phyloP scores from a whole-genome alignment of 2,797 vertebrate species.

The Rhinoraja longicauda region DNA sequence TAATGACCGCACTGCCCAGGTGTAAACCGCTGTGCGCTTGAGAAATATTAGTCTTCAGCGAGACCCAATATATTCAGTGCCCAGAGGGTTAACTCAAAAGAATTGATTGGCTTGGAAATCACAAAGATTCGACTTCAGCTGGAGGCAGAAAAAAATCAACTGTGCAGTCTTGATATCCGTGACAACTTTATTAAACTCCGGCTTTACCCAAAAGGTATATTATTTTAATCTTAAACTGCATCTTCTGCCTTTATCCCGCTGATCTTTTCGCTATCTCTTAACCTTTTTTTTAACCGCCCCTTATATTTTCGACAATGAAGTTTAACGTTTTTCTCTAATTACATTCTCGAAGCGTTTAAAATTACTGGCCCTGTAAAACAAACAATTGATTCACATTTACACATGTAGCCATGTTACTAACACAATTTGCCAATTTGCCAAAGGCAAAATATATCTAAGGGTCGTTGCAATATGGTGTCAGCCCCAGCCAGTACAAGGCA shows the following conservation, averaged over 20 bases:
- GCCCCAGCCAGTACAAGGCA: conserved; percentile 41
- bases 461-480: conserved; percentile 46
- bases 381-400: conserved; percentile 73
- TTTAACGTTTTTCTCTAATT: conserved; percentile 64
- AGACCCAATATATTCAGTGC: conserved; percentile 34
- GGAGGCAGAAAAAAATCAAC: conserved; percentile 55
- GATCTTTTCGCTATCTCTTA: conserved; percentile 51
- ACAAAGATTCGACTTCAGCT: conserved; percentile 62
- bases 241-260: conserved; percentile 66
- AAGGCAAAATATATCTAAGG: conserved; percentile 59
- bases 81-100: conserved; percentile 38
- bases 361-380: conserved; percentile 73
- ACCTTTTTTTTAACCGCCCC: conserved; percentile 43
- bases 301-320: conserved; percentile 55
- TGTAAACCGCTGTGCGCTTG: conserved; percentile 25
- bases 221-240: conserved; percentile 63
- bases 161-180: conserved; percentile 59
- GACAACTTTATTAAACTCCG: conserved; percentile 58
- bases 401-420: conserved; percentile 73
- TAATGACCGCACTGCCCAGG: conserved; percentile 14
- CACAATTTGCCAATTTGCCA: conserved; percentile 82
- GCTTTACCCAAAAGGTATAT: conserved; percentile 56
- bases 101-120: conserved; percentile 47
- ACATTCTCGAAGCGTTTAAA: conserved; percentile 68
- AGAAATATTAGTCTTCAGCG: conserved; percentile 14